Evolutionary conservation across 2,797 vertebrate genomes (phyloP), one percentile per base, ranked within the genome.

Genomic region (Rhynchotus rufescens): DNA sequence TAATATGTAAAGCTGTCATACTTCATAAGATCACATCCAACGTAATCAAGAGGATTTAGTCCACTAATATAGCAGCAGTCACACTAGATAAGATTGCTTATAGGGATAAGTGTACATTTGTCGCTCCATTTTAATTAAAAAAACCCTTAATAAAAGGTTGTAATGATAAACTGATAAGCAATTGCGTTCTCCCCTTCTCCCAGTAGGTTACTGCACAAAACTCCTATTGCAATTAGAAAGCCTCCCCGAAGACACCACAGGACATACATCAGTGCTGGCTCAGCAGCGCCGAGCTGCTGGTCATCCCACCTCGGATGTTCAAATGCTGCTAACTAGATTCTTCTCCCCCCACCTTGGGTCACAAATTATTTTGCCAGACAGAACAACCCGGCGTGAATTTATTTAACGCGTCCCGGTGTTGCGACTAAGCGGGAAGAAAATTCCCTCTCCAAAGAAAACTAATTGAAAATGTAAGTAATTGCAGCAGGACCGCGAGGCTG

Each of bases 91-190:
- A 95, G 95, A 94, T 96, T 96, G 94, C 92, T 95, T 95, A 96
- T 96, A 96, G 90, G 95, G 94, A 96, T 96, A 96, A 94, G 89
- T 93, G 78, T 90, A 96, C 92, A 95, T 96, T 96, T 96, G 92
- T 95, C 60, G 44, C 93, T 92, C 94, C 78, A 75, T 96, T 96
- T 96, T 96, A 96, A 96, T 96, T 96, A 96, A 95, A 96, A 96
- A 96, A 96, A 96, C 86, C 88, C 89, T 96, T 96, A 96, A 96
- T 96, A 96, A 96, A 96, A 96, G 95, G 95, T 93, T 95, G 94
- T 91, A 94, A 96, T 92, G 96, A 95, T 96, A 96, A 96, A 96
- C 90, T 86, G 94, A 94, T 96, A 96, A 93, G 93, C 93, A 96
- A 93, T 85, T 92, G 92, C 67, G 1, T 92, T 84, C 87, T 84